Evolutionary conservation across 2,113 vertebrate species (phyloP).

Genomic region (Pomatorhinus ruficollis): DNA sequence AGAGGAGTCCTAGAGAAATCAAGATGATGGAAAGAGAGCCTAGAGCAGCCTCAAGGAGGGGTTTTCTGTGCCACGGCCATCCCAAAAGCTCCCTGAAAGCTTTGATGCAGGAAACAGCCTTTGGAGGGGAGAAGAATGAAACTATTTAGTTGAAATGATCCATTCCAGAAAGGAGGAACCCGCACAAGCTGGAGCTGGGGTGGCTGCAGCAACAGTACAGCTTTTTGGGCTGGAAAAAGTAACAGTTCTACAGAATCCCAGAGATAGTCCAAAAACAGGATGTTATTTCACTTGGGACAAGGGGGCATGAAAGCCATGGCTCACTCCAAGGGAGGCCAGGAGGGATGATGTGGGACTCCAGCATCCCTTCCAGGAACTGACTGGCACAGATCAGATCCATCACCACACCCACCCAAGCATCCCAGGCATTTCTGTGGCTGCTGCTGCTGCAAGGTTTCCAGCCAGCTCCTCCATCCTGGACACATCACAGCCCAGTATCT

Average conservation of each 20-base stretch:
- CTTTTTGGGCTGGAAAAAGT: background rate
- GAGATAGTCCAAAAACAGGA: background rate
- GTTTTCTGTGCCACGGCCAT: background rate
- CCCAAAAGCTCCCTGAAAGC: background rate
- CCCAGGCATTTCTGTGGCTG: background rate
- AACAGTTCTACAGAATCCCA: background rate
- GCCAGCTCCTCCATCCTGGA: background rate
- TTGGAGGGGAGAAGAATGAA: background rate
- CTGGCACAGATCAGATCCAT: background rate
- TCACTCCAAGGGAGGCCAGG: background rate
- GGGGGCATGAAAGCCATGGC: background rate
- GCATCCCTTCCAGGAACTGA: background rate
- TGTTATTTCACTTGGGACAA: fast-evolving
- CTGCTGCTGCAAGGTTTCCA: background rate
- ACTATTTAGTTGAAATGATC: background rate
- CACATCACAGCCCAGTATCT: background rate
- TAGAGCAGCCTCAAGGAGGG: background rate
- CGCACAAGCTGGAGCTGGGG: background rate
- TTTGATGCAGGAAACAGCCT: background rate
- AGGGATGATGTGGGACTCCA: background rate
- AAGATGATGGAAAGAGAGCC: background rate
- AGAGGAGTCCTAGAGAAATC: background rate
- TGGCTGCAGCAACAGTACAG: background rate
- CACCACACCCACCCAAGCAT: background rate
- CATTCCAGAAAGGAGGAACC: background rate